A percentile compares a stretch with the other conserved stretches of the same genome.
Evolutionary conservation across 1,140 invertebrate genomes (phyloP).

Genomic region (Zaprionus vittiger): DNA sequence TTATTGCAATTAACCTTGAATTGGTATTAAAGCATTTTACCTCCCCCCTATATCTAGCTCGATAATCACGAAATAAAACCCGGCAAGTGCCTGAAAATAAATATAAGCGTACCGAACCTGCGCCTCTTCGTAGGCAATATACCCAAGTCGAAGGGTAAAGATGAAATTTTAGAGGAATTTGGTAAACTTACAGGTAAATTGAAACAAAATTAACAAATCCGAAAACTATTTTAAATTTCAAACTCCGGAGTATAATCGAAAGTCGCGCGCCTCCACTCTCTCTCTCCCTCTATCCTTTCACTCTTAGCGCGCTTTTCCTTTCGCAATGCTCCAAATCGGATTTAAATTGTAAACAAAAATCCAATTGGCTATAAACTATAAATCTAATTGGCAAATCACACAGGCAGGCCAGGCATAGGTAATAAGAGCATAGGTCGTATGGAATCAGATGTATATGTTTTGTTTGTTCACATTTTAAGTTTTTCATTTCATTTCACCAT

Average conservation of each 20-base stretch:
- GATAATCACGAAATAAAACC: slow-evolving; percentile 99
- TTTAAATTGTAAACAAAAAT: slow-evolving; percentile 79
- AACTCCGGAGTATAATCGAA: slow-evolving; percentile 40
- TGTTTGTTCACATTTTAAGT: slow-evolving; percentile 41
- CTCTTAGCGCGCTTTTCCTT: slow-evolving; percentile 18
- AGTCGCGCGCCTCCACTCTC: not conserved
- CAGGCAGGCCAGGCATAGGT: slow-evolving; percentile 38
- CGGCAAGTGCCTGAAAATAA: slow-evolving; percentile 99
- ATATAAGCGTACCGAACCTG: slow-evolving; percentile 99
- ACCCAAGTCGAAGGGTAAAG: slow-evolving; percentile 99
- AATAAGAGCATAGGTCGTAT: not conserved
- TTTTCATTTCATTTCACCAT: slow-evolving; percentile 52
- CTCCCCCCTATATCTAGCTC: slow-evolving; percentile 91
- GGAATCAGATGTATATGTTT: slow-evolving; percentile 25
- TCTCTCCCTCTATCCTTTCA: not conserved
- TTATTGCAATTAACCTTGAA: slow-evolving; percentile 68
- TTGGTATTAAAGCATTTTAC: slow-evolving; percentile 79
- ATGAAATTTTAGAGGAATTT: slow-evolving; percentile 99
- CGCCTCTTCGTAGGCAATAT: slow-evolving; percentile 99
- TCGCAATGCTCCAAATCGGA: slow-evolving; percentile 62
- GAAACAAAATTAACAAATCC: slow-evolving; percentile 87
- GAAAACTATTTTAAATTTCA: slow-evolving; percentile 77
- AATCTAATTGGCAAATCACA: slow-evolving; percentile 63
- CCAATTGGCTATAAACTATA: slow-evolving; percentile 72
- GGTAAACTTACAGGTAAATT: slow-evolving; percentile 99